Evolutionary conservation across 2,113 vertebrate species (phyloP).

Genomic region (Manacus vitellinus): DNA sequence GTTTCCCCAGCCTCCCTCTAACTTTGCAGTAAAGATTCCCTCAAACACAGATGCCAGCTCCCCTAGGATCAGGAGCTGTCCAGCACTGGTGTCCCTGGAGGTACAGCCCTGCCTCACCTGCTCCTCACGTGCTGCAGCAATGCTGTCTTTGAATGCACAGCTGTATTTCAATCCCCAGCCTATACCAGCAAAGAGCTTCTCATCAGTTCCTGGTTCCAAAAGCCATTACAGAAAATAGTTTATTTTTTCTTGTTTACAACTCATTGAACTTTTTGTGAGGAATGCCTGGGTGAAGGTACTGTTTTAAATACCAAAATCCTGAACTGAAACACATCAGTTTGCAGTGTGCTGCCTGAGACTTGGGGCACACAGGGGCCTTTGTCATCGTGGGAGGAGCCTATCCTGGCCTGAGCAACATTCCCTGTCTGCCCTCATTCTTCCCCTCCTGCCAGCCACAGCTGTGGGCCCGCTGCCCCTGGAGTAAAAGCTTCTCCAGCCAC

Average conservation of each 20-base stretch:
- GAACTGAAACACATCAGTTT: not conserved
- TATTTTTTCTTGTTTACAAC: not conserved
- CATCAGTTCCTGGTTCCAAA: not conserved
- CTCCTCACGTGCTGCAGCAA: not conserved
- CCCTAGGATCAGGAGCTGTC: not conserved
- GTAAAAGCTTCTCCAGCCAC: not conserved
- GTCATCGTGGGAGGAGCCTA: fast-evolving
- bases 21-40: not conserved
- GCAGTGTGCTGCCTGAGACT: not conserved
- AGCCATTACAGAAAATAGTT: not conserved
- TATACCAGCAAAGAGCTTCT: not conserved
- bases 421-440: not conserved
- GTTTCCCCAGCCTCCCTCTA: not conserved
- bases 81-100: fast-evolving
- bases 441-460: fast-evolving
- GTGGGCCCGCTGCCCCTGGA: not conserved
- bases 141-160: not conserved
- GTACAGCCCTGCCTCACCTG: not conserved
- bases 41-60: not conserved
- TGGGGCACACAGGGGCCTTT: not conserved
- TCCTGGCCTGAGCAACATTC: not conserved
- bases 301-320: not conserved
- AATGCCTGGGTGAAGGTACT: not conserved
- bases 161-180: not conserved
- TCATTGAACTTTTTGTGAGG: not conserved